Conservation (phyloP, 2,888 invertebrate species). For the Nysson spinosus region DNA sequence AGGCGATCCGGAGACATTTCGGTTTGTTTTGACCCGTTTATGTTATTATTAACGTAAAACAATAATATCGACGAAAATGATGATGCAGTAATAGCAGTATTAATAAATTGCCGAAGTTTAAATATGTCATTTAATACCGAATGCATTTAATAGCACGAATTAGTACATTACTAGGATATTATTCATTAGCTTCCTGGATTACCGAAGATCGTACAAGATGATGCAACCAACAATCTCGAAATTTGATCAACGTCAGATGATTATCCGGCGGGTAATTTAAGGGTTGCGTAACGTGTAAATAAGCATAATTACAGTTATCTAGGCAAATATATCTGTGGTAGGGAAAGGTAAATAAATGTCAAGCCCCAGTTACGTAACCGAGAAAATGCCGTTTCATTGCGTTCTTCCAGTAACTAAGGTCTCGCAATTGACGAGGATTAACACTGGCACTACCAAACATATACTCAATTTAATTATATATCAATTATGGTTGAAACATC, state of each 20-base stretch:
- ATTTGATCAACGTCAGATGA: slow-evolving; percentile 20
- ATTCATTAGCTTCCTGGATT: not conserved
- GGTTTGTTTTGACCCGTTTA: too few relatives aligned
- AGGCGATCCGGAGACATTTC: too few relatives aligned
- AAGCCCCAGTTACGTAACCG: slow-evolving; percentile 38
- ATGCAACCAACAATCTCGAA: slow-evolving; percentile 7
- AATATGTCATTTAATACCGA: too few relatives aligned
- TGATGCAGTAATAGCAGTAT: too few relatives aligned
- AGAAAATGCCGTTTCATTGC: slow-evolving; percentile 35
- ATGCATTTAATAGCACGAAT: too few relatives aligned
- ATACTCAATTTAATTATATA: too few relatives aligned
- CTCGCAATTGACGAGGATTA: slow-evolving; percentile 34
- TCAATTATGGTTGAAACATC: too few relatives aligned
- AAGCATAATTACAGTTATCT: slow-evolving; percentile 15
- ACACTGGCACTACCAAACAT: too few relatives aligned
- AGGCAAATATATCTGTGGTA: slow-evolving; percentile 5
- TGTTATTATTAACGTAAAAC: too few relatives aligned
- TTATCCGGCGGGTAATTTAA: slow-evolving; percentile 11
- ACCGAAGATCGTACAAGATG: not conserved
- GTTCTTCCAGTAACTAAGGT: slow-evolving; percentile 10
- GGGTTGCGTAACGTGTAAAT: slow-evolving; percentile 31
- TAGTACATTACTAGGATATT: not conserved
- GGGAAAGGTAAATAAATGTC: slow-evolving; percentile 50
- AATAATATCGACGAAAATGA: too few relatives aligned
- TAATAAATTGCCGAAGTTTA: too few relatives aligned